Base-by-base conservation (phyloP, 2,888 invertebrate species). In the Drosophila barbarae region DNA sequence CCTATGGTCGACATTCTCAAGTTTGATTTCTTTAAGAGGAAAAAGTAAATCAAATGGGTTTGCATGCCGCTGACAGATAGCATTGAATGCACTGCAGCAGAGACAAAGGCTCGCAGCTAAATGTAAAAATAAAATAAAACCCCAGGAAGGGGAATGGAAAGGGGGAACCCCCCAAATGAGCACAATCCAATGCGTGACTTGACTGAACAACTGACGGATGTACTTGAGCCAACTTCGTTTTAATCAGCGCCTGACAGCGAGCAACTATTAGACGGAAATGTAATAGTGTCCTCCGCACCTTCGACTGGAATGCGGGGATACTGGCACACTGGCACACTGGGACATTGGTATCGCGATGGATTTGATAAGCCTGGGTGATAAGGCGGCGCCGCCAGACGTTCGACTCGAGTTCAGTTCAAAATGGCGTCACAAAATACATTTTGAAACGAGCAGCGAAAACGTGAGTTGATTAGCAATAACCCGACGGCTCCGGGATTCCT, bases 361-460 rank as follows among this genome's bases (percentile, higher is more conserved):
- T 84, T 85, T 84, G 85, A 81, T 85, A 85, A 84, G 82, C 74
- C 42, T 53, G 68, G 68, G 75, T 63, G 85, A 80, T 83, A 80
- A 79, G 75, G 18, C 49, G 52, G 41, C 56, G 39, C 32, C 52
- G 65, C 54, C 66, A 71, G 72, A 71, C 67, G 71, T 50, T 69
- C 42, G 30, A 56, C 68, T 28, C 47, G 39, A 56, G 61, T 65
- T 78, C 68, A 72, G 63, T 78, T 78, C 82, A 84, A 84, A 85
- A 81, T 85, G 82, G 82, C 84, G 79, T 84, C 82, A 73, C 72
- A 84, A 79, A 84, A 84, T 78, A 85, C 82, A 85, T 82, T 81
- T 84, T 84, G 66, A 72, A 81, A 81, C 84, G 81, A 81, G 85
- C 85, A 84, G 84, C 70, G 82, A 82, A 85, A 74, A 82, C 81